Evolutionary conservation across 2,113 vertebrate genomes (phyloP).

Genomic region (Neogale vison): DNA sequence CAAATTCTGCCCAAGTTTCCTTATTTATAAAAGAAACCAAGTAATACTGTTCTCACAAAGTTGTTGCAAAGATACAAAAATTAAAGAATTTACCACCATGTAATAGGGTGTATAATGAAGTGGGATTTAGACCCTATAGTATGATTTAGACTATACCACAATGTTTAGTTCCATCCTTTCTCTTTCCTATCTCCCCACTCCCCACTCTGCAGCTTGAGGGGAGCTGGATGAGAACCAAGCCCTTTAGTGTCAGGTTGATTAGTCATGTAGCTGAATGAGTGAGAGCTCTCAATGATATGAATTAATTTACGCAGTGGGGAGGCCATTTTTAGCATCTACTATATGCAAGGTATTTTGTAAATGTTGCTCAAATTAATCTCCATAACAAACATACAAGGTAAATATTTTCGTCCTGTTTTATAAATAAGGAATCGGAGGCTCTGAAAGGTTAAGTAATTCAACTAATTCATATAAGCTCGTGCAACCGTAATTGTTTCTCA

Average conservation of each 20-base stretch:
- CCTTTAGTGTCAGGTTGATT: constrained; percentile 28
- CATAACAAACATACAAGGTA: constrained; percentile 57
- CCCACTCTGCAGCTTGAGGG: not conserved
- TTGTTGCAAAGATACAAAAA: constrained; percentile 2
- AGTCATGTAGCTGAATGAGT: constrained; percentile 30
- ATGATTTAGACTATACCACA: not conserved
- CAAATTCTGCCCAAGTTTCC: not conserved
- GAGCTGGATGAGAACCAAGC: constrained; percentile 36
- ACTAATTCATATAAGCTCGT: constrained; percentile 5
- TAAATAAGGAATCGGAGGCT: constrained; percentile 50
- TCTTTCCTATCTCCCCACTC: not conserved
- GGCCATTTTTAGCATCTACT: constrained; percentile 54
- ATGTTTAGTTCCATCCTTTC: not conserved
- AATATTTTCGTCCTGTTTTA: constrained; percentile 66
- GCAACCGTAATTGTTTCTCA: constrained; percentile 34
- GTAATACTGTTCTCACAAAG: not conserved
- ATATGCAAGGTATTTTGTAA: constrained; percentile 60
- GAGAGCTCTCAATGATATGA: constrained; percentile 1
- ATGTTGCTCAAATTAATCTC: constrained; percentile 62
- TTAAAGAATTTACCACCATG: not conserved
- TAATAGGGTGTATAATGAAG: not conserved
- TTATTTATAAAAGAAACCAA: constrained; percentile 17
- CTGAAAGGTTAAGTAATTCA: constrained; percentile 62
- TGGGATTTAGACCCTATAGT: not conserved
- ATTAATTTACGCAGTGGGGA: constrained; percentile 62